Evolutionary conservation across 1,140 invertebrate species (phyloP).

Genomic region (Listronotus bonariensis): DNA sequence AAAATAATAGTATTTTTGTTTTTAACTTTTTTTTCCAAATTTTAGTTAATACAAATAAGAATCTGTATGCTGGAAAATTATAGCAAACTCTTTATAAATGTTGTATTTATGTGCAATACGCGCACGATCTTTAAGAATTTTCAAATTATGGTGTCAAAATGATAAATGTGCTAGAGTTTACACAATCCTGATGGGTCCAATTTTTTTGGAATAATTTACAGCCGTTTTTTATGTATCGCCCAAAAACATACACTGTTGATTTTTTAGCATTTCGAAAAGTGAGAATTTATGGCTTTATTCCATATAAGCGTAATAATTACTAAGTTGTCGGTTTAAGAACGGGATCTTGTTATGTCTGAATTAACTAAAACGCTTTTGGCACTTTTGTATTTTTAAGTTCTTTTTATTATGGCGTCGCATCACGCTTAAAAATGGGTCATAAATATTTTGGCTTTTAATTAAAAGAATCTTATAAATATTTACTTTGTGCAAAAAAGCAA

Average conservation of each 20-base stretch:
- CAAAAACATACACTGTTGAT: constrained; percentile 18
- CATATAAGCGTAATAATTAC: constrained; percentile 9
- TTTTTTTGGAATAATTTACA: constrained; percentile 5
- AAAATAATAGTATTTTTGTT: too few relatives aligned
- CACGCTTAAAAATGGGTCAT: neutral
- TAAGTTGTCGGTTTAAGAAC: neutral
- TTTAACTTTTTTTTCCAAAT: too few relatives aligned
- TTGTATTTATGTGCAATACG: too few relatives aligned
- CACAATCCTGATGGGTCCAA: neutral
- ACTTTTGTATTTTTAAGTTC: neutral
- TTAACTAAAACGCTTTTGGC: constrained; percentile 1
- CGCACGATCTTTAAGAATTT: too few relatives aligned
- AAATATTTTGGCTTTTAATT: too few relatives aligned
- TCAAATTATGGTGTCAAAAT: too few relatives aligned
- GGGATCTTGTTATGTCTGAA: constrained; percentile 1
- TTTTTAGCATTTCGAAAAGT: constrained; percentile 11
- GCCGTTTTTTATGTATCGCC: neutral
- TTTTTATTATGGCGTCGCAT: neutral
- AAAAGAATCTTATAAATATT: too few relatives aligned
- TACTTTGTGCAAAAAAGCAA: too few relatives aligned
- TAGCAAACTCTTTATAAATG: too few relatives aligned
- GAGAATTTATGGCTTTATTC: constrained; percentile 14
- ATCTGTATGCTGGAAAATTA: too few relatives aligned
- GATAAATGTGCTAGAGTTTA: too few relatives aligned
- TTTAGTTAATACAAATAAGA: too few relatives aligned